Base-by-base conservation (phyloP, 2,888 invertebrate genomes). In the Gastrophysa polygoni region DNA sequence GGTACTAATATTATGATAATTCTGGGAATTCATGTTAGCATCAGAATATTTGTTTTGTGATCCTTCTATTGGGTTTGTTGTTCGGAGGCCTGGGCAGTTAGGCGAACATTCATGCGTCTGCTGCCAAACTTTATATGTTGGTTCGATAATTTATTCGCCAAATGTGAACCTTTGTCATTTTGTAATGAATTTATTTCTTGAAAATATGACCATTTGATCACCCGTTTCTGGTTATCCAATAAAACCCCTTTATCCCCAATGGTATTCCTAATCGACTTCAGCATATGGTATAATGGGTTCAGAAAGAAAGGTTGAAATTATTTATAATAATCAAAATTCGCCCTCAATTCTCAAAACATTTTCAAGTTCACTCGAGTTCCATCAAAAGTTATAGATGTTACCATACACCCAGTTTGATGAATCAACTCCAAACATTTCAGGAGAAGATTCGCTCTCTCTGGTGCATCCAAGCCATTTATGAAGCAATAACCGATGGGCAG, bases 401-500 rank as follows among this genome's bases (percentile, higher is more conserved):
- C 58, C 32, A 59, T 47, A 17, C 59, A 61, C 10, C 61, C 64
- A 8, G 63, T 60, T 29, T 60, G 20, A 24, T 59, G 50, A n/a
- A 54, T 21, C 52, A 59, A 16, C 32, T 60, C 20, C 17, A 60
- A 38, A 48, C 18, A 28, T 21, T 14, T 14, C 18, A 1, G 1
- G 34, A 55, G 47, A 14, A 60, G 10, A 48, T 63, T 47, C 58
- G 61, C 64, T 58, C 61, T 67, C 64, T 14, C 29, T 1, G 14
- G 60, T 11, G 47, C 67, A 38, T 20, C 61, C 10, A 70, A 46
- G 8, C 60, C 48, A 50, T 63, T 59, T 7, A 69, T 72, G 49
- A 71, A 61, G 64, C 69, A 72, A 51, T 71, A 71, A 5, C 58
- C 70, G 10, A 68, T 10, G 17, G 46, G 46, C 11, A 46, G 7